Conservation (phyloP, 2,888 invertebrate genomes). For the Drosophila sordidula region DNA sequence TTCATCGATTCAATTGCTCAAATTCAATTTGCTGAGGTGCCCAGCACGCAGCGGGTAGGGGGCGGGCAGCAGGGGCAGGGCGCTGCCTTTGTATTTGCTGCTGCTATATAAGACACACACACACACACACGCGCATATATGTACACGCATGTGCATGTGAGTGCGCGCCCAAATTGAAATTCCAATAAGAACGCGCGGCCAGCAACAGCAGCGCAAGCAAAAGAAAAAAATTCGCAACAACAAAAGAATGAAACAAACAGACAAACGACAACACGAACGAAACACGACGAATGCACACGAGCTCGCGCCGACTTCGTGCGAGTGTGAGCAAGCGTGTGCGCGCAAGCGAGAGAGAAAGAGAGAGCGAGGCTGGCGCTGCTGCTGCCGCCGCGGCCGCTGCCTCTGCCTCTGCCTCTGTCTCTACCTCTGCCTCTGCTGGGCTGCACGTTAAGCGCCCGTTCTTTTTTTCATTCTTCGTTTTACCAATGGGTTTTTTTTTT, state of each 20-base stretch:
- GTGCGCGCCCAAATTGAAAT: slow-evolving; percentile 48
- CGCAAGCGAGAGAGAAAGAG: slow-evolving; percentile 5
- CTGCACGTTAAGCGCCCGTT: slow-evolving; percentile 11
- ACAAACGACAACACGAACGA: slow-evolving; percentile 30
- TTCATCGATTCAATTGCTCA: slow-evolving; percentile 46
- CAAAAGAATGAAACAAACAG: slow-evolving; percentile 31
- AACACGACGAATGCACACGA: slow-evolving; percentile 41
- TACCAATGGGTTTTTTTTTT: slow-evolving; percentile 6
- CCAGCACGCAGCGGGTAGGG: background rate
- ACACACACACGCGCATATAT: background rate
- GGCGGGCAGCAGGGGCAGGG: no score
- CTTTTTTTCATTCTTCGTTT: slow-evolving; percentile 8
- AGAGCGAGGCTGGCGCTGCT: slow-evolving; percentile 14
- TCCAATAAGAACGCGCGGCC: slow-evolving; percentile 67
- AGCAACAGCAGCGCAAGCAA: slow-evolving; percentile 17
- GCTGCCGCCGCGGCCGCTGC: slow-evolving; percentile 1
- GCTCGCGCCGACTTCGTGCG: slow-evolving; percentile 1
- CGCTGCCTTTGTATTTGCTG: slow-evolving; percentile 3
- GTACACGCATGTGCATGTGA: slow-evolving; percentile 22
- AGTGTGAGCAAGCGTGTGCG: slow-evolving; percentile 16
- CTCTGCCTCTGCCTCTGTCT: slow-evolving; percentile 13
- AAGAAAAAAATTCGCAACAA: slow-evolving; percentile 11
- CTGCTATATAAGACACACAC: slow-evolving; percentile 4
- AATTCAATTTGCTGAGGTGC: slow-evolving; percentile 49
- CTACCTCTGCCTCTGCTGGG: slow-evolving; percentile 7